These are phyloP conservation scores for Nomia melanderi DNA, from an alignment of 1,140 invertebrate genomes.

Conservation along the genomic window DNA sequence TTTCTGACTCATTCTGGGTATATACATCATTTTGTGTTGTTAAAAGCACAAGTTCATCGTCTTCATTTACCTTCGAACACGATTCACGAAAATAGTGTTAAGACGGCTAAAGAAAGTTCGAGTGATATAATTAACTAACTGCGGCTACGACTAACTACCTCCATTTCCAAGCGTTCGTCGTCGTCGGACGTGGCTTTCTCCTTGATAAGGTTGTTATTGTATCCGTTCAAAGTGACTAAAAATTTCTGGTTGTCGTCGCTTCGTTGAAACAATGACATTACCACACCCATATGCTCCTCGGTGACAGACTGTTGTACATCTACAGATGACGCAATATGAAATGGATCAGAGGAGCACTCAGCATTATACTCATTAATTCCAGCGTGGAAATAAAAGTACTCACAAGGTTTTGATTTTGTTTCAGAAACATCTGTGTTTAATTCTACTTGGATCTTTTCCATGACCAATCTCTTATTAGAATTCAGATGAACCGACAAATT, in stretches of 20 bases:
- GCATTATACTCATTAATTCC: background rate
- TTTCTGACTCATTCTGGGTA: slow-evolving; percentile 65
- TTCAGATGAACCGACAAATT: slow-evolving; percentile 77
- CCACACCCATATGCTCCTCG: slow-evolving; percentile 77
- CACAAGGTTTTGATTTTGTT: slow-evolving; percentile 67
- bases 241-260: slow-evolving; percentile 78
- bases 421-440: slow-evolving; percentile 69
- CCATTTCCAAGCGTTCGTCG: slow-evolving; percentile 75
- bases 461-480: slow-evolving; percentile 75
- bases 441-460: slow-evolving; percentile 79
- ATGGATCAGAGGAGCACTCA: slow-evolving; percentile 31
- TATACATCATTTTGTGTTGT: slow-evolving; percentile 66
- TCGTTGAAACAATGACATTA: slow-evolving; percentile 79
- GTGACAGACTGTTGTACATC: slow-evolving; percentile 67
- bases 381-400: slow-evolving; percentile 57
- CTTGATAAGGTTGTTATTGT: slow-evolving; percentile 74
- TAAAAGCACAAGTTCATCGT: slow-evolving; percentile 71
- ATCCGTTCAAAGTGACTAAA: slow-evolving; percentile 79
- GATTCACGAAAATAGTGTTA: slow-evolving; percentile 33
- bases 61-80: slow-evolving; percentile 72
- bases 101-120: background rate
- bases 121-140: background rate
- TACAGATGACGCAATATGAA: slow-evolving; percentile 58
- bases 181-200: slow-evolving; percentile 71
- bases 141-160: slow-evolving; percentile 65